Percentiles rank a stretch among this genome's conserved stretches.
phyloP scores from a whole-genome alignment of 2,888 invertebrate species.

The Arctia plantaginis region DNA sequence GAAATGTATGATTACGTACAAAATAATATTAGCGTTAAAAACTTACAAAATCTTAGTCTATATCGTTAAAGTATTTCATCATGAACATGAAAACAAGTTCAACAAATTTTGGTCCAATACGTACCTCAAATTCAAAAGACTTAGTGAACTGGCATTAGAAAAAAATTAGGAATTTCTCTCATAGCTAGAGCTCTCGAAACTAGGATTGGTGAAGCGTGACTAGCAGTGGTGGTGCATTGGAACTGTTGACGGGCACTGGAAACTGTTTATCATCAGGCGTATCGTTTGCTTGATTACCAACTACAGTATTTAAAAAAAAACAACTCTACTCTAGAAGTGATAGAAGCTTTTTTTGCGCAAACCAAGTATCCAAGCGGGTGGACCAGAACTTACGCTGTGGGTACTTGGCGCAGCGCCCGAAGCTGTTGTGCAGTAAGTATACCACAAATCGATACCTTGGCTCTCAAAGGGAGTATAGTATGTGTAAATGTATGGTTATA shows the following conservation, averaged over 20 bases:
- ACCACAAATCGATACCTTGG: not conserved
- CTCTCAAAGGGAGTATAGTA: not conserved
- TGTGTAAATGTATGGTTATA: not conserved
- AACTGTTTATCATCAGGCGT: not conserved
- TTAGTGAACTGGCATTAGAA: no score
- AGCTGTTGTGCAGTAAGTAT: not conserved
- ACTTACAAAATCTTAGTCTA: no score
- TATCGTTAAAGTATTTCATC: no score
- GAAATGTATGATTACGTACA: no score
- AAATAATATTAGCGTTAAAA: no score
- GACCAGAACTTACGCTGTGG: not conserved
- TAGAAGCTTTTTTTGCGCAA: not conserved
- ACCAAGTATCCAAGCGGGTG: not conserved
- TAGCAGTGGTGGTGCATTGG: not conserved
- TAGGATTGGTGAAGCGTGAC: not conserved
- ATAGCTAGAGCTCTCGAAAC: not conserved
- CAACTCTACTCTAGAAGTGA: not conserved
- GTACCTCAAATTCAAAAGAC: no score
- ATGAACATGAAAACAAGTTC: no score
- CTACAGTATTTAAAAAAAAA: no score
- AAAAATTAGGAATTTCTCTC: not conserved
- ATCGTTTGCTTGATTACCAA: not conserved
- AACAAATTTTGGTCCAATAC: no score
- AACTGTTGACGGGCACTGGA: not conserved
- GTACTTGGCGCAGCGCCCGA: not conserved